Evolutionary conservation across 2,113 vertebrate genomes (phyloP), one percentile per base, ranked within the genome.

Genomic region (Opisthocomus hoazin): DNA sequence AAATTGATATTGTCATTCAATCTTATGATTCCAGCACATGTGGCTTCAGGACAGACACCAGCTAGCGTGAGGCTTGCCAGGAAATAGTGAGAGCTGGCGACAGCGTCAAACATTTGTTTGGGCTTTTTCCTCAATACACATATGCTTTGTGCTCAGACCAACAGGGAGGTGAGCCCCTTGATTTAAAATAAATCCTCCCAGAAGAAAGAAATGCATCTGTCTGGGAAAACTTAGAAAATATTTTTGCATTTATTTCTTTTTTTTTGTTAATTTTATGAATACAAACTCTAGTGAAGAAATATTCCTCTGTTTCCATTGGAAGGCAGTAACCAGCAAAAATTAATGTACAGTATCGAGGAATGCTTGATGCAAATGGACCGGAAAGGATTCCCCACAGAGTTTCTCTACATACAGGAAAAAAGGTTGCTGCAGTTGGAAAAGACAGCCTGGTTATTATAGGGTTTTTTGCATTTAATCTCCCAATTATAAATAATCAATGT

Each of bases 191-290:
- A 94, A 92, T 93, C 54, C 17, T 96, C 76, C 76, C 82, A 84
- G 89, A 83, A 90, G 50, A 95, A 96, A 94, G 74, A 96, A 96
- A 93, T 69, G 91, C 90, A 89, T 92, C 77, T 93, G 87, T 87
- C 85, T 96, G 58, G 87, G 90, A 96, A 91, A 88, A 93, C 93
- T 97, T 98, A 98, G 95, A 98, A 98, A 98, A 98, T 87, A 97
- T 96, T 97, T 58, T 94, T 76, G 77, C 87, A 93, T 98, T 98
- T 98, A 97, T 98, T 98, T 98, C 54, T 90, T 63, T 37, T 78
- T 60, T 46, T 66, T 94, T 90, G 95, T 95, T n/a, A n/a, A n/a
- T n/a, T 82, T 63, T 29, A 97, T 93, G 95, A 98, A 97, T 94
- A 96, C 95, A 97, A 96, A 98, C 83, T 95, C 84, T 81, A 89